Base-by-base conservation (phyloP, 30 jellyfish, hydroid and myxozoan genomes). In the Nemopilema nomurai region DNA sequence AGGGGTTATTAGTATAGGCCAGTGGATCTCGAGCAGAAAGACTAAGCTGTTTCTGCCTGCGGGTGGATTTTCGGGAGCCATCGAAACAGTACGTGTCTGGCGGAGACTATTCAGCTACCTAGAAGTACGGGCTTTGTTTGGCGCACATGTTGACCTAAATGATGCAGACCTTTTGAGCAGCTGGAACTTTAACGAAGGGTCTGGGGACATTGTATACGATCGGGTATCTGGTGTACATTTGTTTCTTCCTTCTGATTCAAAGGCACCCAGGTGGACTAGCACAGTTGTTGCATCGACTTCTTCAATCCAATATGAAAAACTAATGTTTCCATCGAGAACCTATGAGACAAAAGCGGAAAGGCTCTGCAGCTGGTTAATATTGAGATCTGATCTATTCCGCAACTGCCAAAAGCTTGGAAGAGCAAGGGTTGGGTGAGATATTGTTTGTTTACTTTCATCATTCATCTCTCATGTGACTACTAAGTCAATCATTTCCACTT, bases 151-250 rank as follows among this genome's bases (percentile, higher is more conserved):
- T 17, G 26, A 49, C 21, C 22, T 26, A 17, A 7, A 65, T 49
- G 87, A 85, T 30, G 8, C 51, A 21, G 87, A 85, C 30, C 66
- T 85, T 71, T 31, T 85, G 1, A 76, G 88, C 68, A 31, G 30
- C 28, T 85, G 93, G 93, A 69, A 85, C n/a, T 63, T 85, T 84
- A 85, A 72, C 30, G 93, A 85, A 49, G 93, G 93, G 17, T 41
- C 87, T 65, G 93, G 93, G 0, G 57, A 24, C 21, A 24, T 85
- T 0, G 81, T 85, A 0, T 76, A 82, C 27, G 88, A 85, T 74
- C 53, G 51, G 28, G 86, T 85, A 8, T 75, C 88, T 49, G 51
- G 51, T 3, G n/a, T 64, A 32, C 71, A 74, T 9, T 49, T 85
- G 52, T 74, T 62, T 66, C 49, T 85, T 20, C 88, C 93, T 0